Conservation (phyloP, 2,888 invertebrate species). For the Epinotia nisella region DNA sequence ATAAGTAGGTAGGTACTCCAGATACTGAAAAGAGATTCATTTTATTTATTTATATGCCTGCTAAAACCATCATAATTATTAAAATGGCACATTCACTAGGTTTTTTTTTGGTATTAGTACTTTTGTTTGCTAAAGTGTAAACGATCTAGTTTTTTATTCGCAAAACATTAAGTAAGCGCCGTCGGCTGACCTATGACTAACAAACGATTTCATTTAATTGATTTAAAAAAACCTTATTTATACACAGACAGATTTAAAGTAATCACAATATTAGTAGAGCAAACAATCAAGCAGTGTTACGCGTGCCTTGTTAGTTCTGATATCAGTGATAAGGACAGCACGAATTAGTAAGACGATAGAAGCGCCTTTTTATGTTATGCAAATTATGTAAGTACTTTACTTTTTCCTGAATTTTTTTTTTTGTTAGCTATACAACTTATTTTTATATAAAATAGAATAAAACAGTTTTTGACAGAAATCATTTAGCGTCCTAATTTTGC, state of each 20-base stretch:
- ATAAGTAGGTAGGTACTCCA: too few species aligned
- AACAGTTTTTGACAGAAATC: background rate
- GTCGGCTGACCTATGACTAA: too few species aligned
- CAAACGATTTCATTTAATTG: background rate
- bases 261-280: conserved; percentile 27
- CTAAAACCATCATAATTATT: too few species aligned
- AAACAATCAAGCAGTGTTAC: conserved; percentile 48
- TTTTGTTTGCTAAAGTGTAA: too few species aligned
- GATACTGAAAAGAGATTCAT: too few species aligned
- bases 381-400: background rate
- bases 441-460: too few species aligned
- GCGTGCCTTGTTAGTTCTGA: conserved; percentile 56
- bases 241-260: conserved; percentile 16
- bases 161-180: too few species aligned
- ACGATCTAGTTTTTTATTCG: too few species aligned
- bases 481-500: background rate
- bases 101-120: too few species aligned
- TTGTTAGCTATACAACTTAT: background rate
- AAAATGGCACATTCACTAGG: too few species aligned
- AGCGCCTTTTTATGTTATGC: conserved; percentile 1
- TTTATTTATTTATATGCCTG: too few species aligned
- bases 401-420: background rate
- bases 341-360: conserved; percentile 19
- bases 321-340: conserved; percentile 31
- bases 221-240: conserved; percentile 13